Conservation (phyloP, 1,140 invertebrate genomes). For the Conus ventricosus region DNA sequence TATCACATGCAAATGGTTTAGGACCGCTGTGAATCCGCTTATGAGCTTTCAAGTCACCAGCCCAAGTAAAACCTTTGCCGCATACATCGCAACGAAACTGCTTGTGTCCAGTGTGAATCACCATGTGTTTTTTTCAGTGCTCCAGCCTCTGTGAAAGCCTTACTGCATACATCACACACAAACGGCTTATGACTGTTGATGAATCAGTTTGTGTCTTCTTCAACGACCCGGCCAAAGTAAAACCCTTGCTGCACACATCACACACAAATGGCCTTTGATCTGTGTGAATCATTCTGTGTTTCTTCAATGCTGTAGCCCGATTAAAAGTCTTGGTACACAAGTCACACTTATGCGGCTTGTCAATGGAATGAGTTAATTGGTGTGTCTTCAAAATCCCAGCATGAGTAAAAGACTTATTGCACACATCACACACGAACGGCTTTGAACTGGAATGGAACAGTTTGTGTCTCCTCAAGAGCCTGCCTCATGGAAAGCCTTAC, state of each 20-base stretch:
- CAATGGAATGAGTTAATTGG: neutral
- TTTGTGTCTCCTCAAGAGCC: neutral
- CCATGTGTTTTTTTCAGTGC: neutral
- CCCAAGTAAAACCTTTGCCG: neutral
- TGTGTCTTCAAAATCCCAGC: neutral
- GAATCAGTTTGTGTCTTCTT: neutral
- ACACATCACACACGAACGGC: neutral
- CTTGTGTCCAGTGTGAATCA: neutral
- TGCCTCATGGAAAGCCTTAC: neutral
- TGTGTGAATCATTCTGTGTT: too few species aligned
- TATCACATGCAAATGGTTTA: neutral
- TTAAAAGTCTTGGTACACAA: neutral
- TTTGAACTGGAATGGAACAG: neutral
- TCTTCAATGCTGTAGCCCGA: too few species aligned
- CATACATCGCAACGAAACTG: neutral
- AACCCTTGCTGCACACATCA: neutral
- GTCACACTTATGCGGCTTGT: neutral
- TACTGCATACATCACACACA: neutral
- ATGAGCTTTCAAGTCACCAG: neutral
- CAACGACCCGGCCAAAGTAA: neutral
- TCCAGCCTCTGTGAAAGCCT: neutral
- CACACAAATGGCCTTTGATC: too few species aligned
- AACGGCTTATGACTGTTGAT: neutral
- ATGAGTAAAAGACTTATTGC: neutral
- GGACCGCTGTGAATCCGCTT: neutral